phyloP scores from a whole-genome alignment of 2,113 vertebrate genomes.

The Pomatostomus ruficeps region DNA sequence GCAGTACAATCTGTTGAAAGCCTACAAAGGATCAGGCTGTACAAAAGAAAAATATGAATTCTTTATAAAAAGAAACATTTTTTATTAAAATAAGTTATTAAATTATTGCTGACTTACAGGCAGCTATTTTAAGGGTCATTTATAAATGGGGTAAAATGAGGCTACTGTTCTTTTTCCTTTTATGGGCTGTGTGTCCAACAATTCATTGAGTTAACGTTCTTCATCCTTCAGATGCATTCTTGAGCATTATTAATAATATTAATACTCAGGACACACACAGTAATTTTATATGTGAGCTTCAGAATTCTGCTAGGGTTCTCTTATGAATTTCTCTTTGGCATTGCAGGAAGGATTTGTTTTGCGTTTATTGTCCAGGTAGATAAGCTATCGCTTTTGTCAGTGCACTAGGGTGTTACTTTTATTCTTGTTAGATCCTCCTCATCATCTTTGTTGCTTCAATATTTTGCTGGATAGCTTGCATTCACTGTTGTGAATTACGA shows the following conservation, averaged over 20 bases:
- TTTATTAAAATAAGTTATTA: background rate
- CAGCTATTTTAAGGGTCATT: background rate
- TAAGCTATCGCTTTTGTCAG: background rate
- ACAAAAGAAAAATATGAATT: background rate
- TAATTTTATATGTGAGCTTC: background rate
- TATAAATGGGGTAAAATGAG: background rate
- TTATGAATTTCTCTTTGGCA: background rate
- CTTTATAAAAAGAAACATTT: background rate
- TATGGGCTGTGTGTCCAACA: background rate
- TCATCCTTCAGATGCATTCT: background rate
- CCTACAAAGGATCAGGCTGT: background rate
- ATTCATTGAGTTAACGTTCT: background rate
- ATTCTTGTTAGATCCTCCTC: background rate
- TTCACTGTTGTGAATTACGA: background rate
- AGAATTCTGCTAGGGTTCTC: background rate
- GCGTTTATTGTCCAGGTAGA: background rate
- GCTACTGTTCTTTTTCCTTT: background rate
- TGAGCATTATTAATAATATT: slow-evolving; percentile 5
- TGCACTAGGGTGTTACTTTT: background rate
- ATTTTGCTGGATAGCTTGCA: background rate
- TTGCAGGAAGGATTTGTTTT: background rate
- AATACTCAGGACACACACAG: background rate
- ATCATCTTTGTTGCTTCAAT: background rate
- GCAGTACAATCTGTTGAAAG: background rate
- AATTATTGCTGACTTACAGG: background rate